Evolutionary conservation across 2,888 invertebrate species (phyloP).

Genomic region (Agriopis aurantiaria): DNA sequence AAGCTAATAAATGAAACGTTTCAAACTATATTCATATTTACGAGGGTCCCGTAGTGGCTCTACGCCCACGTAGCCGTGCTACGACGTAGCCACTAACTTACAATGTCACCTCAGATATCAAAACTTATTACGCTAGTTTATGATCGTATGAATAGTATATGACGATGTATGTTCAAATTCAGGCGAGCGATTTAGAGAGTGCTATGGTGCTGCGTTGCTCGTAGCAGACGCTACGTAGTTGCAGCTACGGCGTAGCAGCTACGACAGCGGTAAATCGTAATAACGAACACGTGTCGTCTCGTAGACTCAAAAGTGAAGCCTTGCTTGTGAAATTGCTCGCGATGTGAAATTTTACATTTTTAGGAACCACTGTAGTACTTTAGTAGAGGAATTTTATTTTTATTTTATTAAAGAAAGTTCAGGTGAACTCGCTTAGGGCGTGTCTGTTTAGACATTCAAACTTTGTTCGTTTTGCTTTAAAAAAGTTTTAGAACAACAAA

Average conservation of each 20-base stretch:
- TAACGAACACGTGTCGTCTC: conserved; percentile 44
- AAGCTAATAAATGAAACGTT: conserved; percentile 34
- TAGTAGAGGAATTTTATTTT: conserved; percentile 27
- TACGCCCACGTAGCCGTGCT: conserved; percentile 33
- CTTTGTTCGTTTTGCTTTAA: conserved; percentile 1
- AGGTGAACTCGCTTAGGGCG: conserved; percentile 3
- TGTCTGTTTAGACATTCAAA: not conserved
- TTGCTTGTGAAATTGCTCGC: conserved; percentile 35
- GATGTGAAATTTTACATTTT: conserved; percentile 36
- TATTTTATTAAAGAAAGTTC: conserved; percentile 17
- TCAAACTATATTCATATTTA: conserved; percentile 37
- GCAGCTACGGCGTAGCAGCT: conserved; percentile 34
- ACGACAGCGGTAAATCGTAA: conserved; percentile 41
- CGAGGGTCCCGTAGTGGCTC: conserved; percentile 31
- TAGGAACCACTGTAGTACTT: conserved; percentile 30
- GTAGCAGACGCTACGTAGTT: conserved; percentile 18
- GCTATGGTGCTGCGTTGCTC: conserved; percentile 14
- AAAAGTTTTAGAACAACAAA: conserved; percentile 9
- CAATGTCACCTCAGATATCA: conserved; percentile 44
- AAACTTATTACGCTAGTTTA: conserved; percentile 43
- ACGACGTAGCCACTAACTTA: conserved; percentile 38
- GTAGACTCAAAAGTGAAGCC: conserved; percentile 35
- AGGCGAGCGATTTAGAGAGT: conserved; percentile 20
- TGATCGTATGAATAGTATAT: conserved; percentile 27
- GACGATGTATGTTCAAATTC: conserved; percentile 21